Evolutionary conservation across 2,888 invertebrate species (phyloP), one percentile per base, ranked within the genome.

Genomic region (Caenorhabditis becei): DNA sequence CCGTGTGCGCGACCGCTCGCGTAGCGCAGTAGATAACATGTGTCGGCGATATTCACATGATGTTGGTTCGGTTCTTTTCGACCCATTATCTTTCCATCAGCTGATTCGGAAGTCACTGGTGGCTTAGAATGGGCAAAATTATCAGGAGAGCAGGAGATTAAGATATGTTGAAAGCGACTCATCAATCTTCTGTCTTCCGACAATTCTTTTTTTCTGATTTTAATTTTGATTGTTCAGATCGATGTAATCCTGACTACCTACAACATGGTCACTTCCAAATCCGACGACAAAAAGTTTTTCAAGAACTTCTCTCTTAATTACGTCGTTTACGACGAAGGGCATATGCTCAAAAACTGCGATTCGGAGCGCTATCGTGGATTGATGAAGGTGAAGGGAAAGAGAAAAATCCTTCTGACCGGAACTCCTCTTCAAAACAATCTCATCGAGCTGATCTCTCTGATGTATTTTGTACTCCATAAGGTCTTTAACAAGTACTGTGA

Each of bases 281-380:
- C 95, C 0, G 97, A 97, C 89, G 95, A 96, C 77, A 95, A 96
- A 91, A 94, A 95, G 93, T 95, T 97, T 91, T 94, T 96, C 77
- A 95, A 96, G 44, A 95, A 85, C 71, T 85, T 84, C 54, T 78
- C 77, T 56, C 94, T 97, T 92, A 95, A 96, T 91, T 97, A 97
- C 91, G 96, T 97, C 0, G 93, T 98, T 24, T 97, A 97, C 91
- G 98, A 98, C 91, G 98, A 98, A 66, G 89, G 87, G 0, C 97
- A 98, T 91, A 97, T 97, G 96, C 93, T 98, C 41, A 98, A 98
- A 92, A 98, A 97, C 91, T 97, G 97, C 96, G 94, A 95, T 69
- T 96, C 97, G 0, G 94, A 95, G 89, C 93, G 97, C 20, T 89
- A 87, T 67, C 74, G 74, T 56, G 85, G 80, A 61, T 70, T 88